These are phyloP conservation scores for Ornithoptera alexandrae DNA, from an alignment of 2,888 invertebrate genomes.

Conservation along the genomic window DNA sequence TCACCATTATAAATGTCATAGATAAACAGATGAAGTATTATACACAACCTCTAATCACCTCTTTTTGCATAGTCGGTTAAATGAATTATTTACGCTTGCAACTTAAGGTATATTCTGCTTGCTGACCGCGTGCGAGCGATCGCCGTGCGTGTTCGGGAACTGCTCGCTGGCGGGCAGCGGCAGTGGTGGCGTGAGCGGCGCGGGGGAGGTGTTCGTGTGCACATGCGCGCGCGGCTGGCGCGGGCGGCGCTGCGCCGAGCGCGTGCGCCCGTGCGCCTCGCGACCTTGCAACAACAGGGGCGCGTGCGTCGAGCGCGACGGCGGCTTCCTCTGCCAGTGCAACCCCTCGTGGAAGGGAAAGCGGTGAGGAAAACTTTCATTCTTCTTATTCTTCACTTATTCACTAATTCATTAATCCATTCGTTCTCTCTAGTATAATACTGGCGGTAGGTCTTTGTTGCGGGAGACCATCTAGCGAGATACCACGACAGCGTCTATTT, in stretches of 20 bases:
- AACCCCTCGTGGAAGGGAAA: constrained; percentile 87
- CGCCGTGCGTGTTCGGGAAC: constrained; percentile 84
- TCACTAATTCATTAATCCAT: too few relatives aligned
- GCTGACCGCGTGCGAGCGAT: constrained; percentile 86
- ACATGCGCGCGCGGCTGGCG: constrained; percentile 84
- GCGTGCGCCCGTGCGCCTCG: constrained; percentile 84
- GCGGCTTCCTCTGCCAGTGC: constrained; percentile 85
- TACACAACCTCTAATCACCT: too few relatives aligned
- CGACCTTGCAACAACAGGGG: constrained; percentile 88
- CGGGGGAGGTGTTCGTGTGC: constrained; percentile 75
- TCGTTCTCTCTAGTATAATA: too few relatives aligned
- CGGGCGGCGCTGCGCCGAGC: constrained; percentile 84
- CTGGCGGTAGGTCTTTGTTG: too few relatives aligned
- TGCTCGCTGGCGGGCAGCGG: constrained; percentile 72
- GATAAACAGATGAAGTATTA: too few relatives aligned
- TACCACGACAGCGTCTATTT: too few relatives aligned
- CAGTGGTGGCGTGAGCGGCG: constrained; percentile 36
- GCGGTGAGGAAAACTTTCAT: constrained; percentile 44
- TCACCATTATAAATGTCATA: too few relatives aligned
- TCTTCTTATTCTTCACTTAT: background rate
- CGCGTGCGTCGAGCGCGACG: constrained; percentile 84
- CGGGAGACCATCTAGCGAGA: too few relatives aligned
- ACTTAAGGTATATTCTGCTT: constrained; percentile 86
- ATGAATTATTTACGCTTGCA: background rate
- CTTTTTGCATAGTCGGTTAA: too few relatives aligned